Base-by-base conservation (phyloP, 1,140 invertebrate genomes). In the Schlechtendalia chinensis region DNA sequence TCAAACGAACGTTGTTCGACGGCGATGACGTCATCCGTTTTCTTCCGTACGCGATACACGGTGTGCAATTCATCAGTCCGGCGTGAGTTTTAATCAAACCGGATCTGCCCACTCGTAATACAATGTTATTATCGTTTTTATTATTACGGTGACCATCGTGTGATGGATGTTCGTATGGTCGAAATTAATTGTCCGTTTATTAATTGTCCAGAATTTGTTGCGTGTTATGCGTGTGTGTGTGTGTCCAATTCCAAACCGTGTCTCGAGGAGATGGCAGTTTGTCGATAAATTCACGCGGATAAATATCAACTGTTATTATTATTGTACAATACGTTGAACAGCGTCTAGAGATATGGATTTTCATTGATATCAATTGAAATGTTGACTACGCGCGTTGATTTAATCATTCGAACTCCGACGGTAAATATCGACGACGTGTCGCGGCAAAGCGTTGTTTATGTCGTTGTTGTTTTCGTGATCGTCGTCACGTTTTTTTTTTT, bases 21-120 rank as follows among this genome's bases (percentile, higher is more conserved):
- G 1, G 14, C 17, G n/a, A 29, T 54, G 24, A 72, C 69, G 24
- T 72, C 19, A n/a, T 54, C n/a, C 17, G 24, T 24, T 50, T 50
- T 27, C 22, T 59, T 63, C 32, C 27, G 4, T 63, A 19, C 32
- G 32, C 10, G 12, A 50, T 50, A n/a, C n/a, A 69, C 22, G 10
- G 5, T 47, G n/a, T 17, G 24, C 16, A 50, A 47, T 69, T 47
- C 45, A n/a, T 11, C 45, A 22, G 45, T 69, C n/a, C 22, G 47
- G 67, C 24, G 22, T 58, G 45, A n/a, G 67, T 50, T 69, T 69
- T 69, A 50, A 50, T 69, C 14, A 69, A 69, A 69, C 45, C 45
- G 67, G 67, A 69, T 69, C 67, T 50, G 67, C 67, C 45, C 67
- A 69, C 67, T 69, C 50, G 22, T 50, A 50, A 12, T 17, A 50